These are phyloP conservation scores for Hemibagrus guttatus DNA, from an alignment of 2,797 vertebrate genomes.

Conservation along the genomic window DNA sequence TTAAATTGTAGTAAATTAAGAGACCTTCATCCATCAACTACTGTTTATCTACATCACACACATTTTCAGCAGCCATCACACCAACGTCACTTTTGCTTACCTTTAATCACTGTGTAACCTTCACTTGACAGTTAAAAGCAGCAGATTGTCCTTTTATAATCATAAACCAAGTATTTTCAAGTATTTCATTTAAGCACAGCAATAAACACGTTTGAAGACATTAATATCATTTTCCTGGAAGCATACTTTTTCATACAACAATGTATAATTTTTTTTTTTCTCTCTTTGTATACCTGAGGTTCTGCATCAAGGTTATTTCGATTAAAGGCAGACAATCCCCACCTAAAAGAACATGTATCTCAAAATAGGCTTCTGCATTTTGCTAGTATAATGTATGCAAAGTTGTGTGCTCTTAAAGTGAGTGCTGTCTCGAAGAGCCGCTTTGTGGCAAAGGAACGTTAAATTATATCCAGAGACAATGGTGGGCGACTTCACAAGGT, in stretches of 20 bases:
- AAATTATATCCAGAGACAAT: conserved; percentile 66
- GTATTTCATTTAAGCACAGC: background rate
- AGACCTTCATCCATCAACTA: conserved; percentile 46
- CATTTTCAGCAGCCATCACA: conserved; percentile 35
- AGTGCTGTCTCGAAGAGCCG: conserved; percentile 32
- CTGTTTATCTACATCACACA: conserved; percentile 46
- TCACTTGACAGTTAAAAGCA: conserved; percentile 24
- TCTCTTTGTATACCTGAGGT: conserved; percentile 15
- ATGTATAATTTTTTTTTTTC: background rate
- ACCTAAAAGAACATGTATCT: conserved; percentile 22
- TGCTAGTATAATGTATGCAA: conserved; percentile 51
- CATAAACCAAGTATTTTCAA: background rate
- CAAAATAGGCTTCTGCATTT: conserved; percentile 24
- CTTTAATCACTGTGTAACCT: conserved; percentile 28
- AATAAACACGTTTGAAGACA: background rate
- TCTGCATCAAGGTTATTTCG: conserved; percentile 23
- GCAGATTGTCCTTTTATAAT: background rate
- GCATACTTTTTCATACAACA: background rate
- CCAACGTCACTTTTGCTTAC: conserved; percentile 23
- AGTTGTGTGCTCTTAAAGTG: conserved; percentile 44
- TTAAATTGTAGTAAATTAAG: conserved; percentile 49
- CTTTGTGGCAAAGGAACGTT: conserved; percentile 62
- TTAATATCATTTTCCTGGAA: background rate
- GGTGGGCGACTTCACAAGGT: conserved; percentile 50
- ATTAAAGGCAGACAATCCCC: conserved; percentile 21